Percentiles rank a stretch among this genome's conserved stretches.
phyloP scores from a whole-genome alignment of 2,888 invertebrate species.

The Unio delphinus region DNA sequence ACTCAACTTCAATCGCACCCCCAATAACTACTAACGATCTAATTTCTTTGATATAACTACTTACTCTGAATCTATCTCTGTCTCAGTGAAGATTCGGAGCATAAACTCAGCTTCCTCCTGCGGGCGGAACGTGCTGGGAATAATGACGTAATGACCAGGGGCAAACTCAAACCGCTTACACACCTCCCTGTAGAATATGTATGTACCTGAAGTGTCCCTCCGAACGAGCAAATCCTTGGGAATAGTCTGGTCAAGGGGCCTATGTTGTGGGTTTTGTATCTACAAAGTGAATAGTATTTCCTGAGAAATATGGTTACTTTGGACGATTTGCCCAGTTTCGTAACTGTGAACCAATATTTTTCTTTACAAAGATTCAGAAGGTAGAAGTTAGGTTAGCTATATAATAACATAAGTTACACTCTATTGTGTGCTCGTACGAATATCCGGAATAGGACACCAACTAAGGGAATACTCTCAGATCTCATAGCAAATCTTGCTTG shows the following conservation, averaged over 20 bases:
- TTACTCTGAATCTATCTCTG: slow-evolving; percentile 57
- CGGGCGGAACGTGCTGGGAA: slow-evolving; percentile 96
- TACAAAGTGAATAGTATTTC: slow-evolving; percentile 13
- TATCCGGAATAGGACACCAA: no score
- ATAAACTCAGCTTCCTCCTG: slow-evolving; percentile 96
- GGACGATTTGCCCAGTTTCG: background rate
- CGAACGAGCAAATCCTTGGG: slow-evolving; percentile 46
- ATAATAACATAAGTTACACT: no score
- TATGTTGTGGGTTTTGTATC: slow-evolving; percentile 40
- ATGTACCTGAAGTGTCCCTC: slow-evolving; percentile 46
- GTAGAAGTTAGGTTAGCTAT: no score
- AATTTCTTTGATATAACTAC: slow-evolving; percentile 10
- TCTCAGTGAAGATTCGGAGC: slow-evolving; percentile 93
- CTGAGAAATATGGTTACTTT: background rate
- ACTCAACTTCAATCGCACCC: no score
- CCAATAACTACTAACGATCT: background rate
- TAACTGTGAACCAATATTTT: no score
- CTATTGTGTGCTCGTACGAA: no score
- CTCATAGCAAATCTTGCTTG: no score
- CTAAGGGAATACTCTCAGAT: no score
- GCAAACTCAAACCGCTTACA: slow-evolving; percentile 90
- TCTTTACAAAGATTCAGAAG: no score
- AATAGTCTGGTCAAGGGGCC: slow-evolving; percentile 52
- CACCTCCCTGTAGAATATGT: slow-evolving; percentile 85
- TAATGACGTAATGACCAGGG: slow-evolving; percentile 93